phyloP scores from a whole-genome alignment of 1,140 invertebrate genomes.

The Eueides isabella region DNA sequence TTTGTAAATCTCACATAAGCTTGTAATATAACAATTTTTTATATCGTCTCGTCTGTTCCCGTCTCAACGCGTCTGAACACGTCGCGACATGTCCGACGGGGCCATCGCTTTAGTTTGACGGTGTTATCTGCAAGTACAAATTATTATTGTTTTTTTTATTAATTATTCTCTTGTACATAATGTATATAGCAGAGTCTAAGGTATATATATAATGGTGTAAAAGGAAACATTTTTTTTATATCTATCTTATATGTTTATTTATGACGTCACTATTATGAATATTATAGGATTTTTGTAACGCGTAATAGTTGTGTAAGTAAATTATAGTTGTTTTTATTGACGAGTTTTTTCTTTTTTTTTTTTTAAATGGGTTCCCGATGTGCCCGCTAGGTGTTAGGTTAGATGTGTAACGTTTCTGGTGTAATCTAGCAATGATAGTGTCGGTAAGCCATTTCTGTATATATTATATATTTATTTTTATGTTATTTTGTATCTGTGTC shows the following conservation, averaged over 20 bases:
- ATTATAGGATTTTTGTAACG: conserved; percentile 71
- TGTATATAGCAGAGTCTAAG: conserved; percentile 66
- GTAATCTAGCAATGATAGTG: conserved; percentile 39
- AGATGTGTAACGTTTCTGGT: conserved; percentile 48
- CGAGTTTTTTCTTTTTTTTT: conserved; percentile 60
- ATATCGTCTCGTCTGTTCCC: conserved; percentile 46
- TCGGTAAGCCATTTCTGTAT: conserved; percentile 54
- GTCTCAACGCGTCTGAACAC: not conserved
- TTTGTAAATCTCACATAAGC: conserved; percentile 64
- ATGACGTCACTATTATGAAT: conserved; percentile 48
- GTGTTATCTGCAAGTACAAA: conserved; percentile 80
- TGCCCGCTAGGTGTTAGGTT: conserved; percentile 48
- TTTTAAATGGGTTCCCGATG: conserved; percentile 51
- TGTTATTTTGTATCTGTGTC: conserved; percentile 47
- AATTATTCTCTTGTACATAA: conserved; percentile 79
- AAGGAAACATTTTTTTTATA: conserved; percentile 71
- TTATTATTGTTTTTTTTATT: conserved; percentile 67
- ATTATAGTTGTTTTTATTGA: conserved; percentile 76
- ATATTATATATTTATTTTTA: conserved; percentile 48
- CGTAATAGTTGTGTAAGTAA: conserved; percentile 74
- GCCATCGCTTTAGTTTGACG: conserved; percentile 19
- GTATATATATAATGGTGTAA: conserved; percentile 63
- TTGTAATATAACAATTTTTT: conserved; percentile 60
- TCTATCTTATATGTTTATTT: conserved; percentile 70
- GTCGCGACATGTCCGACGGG: not conserved